A percentile compares a stretch with the other conserved stretches of the same genome.
These are phyloP conservation scores for Neoascia interrupta DNA, from an alignment of 2,888 invertebrate species.

Conservation along the genomic window DNA sequence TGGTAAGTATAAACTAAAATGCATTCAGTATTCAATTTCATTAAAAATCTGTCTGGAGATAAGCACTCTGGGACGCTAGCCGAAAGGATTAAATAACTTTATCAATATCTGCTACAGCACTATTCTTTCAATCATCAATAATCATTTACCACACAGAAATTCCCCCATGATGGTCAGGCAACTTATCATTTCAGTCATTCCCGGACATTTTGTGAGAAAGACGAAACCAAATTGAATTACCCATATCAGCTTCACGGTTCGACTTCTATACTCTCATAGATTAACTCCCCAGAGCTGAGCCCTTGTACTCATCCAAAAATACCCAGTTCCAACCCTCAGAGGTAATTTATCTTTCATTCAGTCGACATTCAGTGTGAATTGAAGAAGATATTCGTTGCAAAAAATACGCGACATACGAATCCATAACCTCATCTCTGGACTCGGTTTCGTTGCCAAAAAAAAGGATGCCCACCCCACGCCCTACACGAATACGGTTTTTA, in stretches of 20 bases:
- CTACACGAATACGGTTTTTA: constrained; percentile 52
- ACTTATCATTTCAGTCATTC: constrained; percentile 38
- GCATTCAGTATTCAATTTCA: no score
- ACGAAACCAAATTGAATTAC: constrained; percentile 46
- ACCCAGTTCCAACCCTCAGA: constrained; percentile 39
- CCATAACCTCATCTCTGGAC: constrained; percentile 15
- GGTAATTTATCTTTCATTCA: constrained; percentile 68
- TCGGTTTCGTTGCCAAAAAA: constrained; percentile 7
- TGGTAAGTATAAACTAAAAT: no score
- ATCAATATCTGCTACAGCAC: constrained; percentile 18
- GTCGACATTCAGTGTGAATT: constrained; percentile 62
- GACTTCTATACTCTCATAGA: constrained; percentile 33
- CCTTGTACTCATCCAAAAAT: constrained; percentile 14
- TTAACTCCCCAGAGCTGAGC: constrained; percentile 43
- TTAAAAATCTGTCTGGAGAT: no score
- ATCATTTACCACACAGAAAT: constrained; percentile 27
- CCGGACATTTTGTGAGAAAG: neutral
- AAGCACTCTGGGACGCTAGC: no score
- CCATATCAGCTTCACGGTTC: constrained; percentile 29
- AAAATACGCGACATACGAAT: constrained; percentile 36
- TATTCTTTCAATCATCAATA: constrained; percentile 54
- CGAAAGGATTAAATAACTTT: no score
- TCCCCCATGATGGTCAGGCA: constrained; percentile 11
- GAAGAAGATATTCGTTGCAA: constrained; percentile 34
- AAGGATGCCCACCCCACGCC: neutral